Evolutionary conservation across 2,888 invertebrate genomes (phyloP).

Genomic region (Pandemis heparana): DNA sequence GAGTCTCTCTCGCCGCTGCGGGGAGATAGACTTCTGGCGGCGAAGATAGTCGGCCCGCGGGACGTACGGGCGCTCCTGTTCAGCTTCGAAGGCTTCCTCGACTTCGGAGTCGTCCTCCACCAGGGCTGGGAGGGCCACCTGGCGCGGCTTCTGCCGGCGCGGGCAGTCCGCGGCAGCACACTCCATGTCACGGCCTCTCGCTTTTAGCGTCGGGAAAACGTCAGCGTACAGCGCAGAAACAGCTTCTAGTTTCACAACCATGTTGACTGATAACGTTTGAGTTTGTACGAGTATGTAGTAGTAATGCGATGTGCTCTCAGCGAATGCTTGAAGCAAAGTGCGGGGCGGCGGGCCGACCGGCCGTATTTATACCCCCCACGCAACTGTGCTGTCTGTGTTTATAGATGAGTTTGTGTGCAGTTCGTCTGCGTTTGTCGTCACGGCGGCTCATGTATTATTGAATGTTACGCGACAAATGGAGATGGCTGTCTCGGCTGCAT

Average conservation of each 20-base stretch:
- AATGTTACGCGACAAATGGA: slow-evolving; percentile 41
- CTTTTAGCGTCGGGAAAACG: slow-evolving; percentile 65
- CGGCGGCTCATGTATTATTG: slow-evolving; percentile 45
- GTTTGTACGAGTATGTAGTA: slow-evolving; percentile 35
- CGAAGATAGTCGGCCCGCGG: slow-evolving; percentile 69
- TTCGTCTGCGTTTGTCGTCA: slow-evolving; percentile 61
- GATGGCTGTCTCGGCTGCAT: slow-evolving; percentile 30
- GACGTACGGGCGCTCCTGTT: slow-evolving; percentile 63
- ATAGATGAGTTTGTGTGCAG: slow-evolving; percentile 23
- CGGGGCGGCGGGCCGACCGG: slow-evolving; percentile 58
- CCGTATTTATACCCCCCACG: slow-evolving; percentile 64
- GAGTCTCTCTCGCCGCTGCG: slow-evolving; percentile 72
- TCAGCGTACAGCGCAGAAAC: slow-evolving; percentile 68
- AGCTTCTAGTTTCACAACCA: slow-evolving; percentile 76
- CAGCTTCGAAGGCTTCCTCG: slow-evolving; percentile 64
- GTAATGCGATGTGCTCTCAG: slow-evolving; percentile 57
- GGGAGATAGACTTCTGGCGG: slow-evolving; percentile 78
- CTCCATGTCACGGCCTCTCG: slow-evolving; percentile 63
- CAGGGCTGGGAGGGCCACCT: slow-evolving; percentile 65
- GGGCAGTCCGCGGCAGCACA: slow-evolving; percentile 61
- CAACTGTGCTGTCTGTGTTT: slow-evolving; percentile 10
- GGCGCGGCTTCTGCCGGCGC: slow-evolving; percentile 64
- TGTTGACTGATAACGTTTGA: slow-evolving; percentile 50
- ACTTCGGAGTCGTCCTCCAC: slow-evolving; percentile 68
- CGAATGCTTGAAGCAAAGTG: slow-evolving; percentile 64